phyloP scores from a whole-genome alignment of 2,797 vertebrate species.

The Cirrhinus molitorella region DNA sequence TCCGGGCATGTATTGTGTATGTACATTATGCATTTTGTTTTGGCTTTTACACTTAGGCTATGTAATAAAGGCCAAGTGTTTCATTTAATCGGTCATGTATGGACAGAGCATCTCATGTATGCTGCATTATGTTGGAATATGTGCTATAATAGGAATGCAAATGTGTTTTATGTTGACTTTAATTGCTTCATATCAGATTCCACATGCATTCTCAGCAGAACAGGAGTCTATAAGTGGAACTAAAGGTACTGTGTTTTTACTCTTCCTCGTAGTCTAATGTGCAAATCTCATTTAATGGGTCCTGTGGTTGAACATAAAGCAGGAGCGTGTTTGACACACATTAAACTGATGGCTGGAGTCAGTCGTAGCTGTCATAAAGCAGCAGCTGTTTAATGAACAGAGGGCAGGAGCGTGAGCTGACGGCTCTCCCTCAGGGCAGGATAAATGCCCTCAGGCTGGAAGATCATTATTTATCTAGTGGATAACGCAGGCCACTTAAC shows the following conservation, averaged over 20 bases:
- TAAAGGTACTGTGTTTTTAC: background rate
- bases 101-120: background rate
- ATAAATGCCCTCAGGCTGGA: constrained; percentile 72
- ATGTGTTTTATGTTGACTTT: background rate
- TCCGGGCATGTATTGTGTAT: background rate
- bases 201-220: background rate
- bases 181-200: background rate
- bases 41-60: background rate
- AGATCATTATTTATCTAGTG: constrained; percentile 75
- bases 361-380: constrained; percentile 71
- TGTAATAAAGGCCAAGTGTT: background rate
- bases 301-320: constrained; percentile 25
- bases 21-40: background rate
- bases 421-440: constrained; percentile 65
- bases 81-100: background rate
- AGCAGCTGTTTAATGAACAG: constrained; percentile 59
- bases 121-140: background rate
- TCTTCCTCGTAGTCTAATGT: background rate
- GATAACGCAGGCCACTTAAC: constrained; percentile 70
- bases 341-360: constrained; percentile 76
- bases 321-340: constrained; percentile 66
- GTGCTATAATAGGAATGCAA: background rate
- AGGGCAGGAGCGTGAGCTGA: constrained; percentile 48
- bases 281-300: background rate
- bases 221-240: background rate